These are phyloP conservation scores for Temnothorax unifasciatus DNA, from an alignment of 2,888 invertebrate genomes.

Conservation along the genomic window DNA sequence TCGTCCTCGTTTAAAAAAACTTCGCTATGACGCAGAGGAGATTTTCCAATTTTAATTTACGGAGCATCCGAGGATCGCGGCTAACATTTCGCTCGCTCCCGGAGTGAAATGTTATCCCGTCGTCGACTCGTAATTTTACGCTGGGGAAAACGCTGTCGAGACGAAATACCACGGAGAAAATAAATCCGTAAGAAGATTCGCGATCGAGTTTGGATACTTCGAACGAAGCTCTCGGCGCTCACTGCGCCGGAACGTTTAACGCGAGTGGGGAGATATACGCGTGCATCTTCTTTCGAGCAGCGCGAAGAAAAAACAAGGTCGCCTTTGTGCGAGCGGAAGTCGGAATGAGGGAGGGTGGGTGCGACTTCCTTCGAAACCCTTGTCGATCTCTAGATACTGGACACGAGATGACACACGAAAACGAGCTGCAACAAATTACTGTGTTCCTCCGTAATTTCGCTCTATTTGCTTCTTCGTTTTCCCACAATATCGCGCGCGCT, in stretches of 20 bases:
- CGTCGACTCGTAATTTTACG: slow-evolving; percentile 22
- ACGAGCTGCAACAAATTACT: slow-evolving; percentile 16
- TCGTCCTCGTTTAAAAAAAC: slow-evolving; percentile 25
- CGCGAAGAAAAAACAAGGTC: slow-evolving; percentile 65
- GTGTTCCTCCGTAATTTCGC: slow-evolving; percentile 29
- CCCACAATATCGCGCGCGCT: not conserved
- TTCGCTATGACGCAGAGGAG: not conserved
- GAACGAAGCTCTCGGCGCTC: not conserved
- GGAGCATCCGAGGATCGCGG: not conserved
- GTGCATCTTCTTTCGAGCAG: not conserved
- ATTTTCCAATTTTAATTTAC: slow-evolving; percentile 46
- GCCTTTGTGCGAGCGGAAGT: slow-evolving; percentile 73
- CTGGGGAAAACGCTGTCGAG: not conserved
- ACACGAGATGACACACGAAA: slow-evolving; percentile 39
- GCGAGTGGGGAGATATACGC: not conserved
- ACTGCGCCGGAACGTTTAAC: not conserved
- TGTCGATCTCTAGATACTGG: slow-evolving; percentile 64
- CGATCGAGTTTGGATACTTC: not conserved
- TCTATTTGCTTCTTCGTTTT: not conserved
- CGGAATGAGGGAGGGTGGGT: slow-evolving; percentile 50
- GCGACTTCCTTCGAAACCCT: slow-evolving; percentile 60
- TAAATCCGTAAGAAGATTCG: not conserved
- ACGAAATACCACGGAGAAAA: not conserved
- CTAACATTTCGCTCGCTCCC: not conserved
- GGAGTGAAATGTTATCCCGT: slow-evolving; percentile 35